Conservation (phyloP, 2,888 invertebrate genomes). For the Amblyteles armatorius region DNA sequence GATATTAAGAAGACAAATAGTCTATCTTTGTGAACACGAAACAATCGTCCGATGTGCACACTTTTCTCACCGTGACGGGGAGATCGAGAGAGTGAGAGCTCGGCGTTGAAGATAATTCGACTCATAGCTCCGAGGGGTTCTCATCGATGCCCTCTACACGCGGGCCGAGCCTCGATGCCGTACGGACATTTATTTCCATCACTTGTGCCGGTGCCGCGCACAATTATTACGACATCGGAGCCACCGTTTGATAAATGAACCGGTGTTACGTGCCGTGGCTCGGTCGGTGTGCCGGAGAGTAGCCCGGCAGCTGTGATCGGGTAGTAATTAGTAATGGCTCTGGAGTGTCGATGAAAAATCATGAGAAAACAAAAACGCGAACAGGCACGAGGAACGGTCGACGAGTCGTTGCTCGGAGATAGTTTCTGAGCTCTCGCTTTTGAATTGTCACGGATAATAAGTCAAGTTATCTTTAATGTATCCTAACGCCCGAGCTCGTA, state of each 20-base stretch:
- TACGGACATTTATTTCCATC: constrained; percentile 42
- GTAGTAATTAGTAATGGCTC: constrained; percentile 48
- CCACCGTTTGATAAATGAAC: constrained; percentile 49
- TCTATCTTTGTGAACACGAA: not conserved
- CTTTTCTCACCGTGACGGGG: not conserved
- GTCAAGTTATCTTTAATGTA: constrained; percentile 19
- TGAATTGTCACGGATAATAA: constrained; percentile 47
- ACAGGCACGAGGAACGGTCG: not conserved
- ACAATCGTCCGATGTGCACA: not conserved
- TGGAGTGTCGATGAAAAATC: constrained; percentile 6
- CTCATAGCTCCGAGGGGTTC: not conserved
- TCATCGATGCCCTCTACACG: constrained; percentile 5
- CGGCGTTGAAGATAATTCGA: constrained; percentile 25
- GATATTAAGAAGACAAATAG: not conserved
- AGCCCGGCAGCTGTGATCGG: constrained; percentile 9
- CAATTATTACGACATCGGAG: constrained; percentile 51
- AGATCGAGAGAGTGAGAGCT: not conserved
- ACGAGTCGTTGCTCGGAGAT: not conserved
- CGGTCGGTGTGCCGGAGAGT: constrained; percentile 8
- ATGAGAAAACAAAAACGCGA: not conserved
- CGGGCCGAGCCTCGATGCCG: constrained; percentile 6
- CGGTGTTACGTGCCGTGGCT: constrained; percentile 16
- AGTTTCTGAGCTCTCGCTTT: constrained; percentile 2
- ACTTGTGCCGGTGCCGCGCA: constrained; percentile 31
- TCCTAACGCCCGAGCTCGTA: not conserved